Base-by-base conservation (phyloP, 2,113 vertebrate species). In the Strigops habroptila region DNA sequence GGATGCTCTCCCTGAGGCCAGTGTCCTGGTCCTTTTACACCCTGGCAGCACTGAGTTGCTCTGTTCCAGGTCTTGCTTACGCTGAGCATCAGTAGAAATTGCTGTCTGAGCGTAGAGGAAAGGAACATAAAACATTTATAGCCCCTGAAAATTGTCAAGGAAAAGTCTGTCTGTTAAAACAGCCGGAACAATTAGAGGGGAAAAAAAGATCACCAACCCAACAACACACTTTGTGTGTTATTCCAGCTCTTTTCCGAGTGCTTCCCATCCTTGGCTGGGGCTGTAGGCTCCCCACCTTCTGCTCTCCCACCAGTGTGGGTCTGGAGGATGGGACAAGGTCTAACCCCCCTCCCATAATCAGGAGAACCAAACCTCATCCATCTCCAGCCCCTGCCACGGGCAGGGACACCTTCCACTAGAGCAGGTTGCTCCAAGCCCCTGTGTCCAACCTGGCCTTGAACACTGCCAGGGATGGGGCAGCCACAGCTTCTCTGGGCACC, bases 91-190 rank as follows among this genome's bases (percentile, higher is more conserved):
- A 15, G 79, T 69, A 12, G 3, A 69, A 82, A 68, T 53, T 83
- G 63, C 30, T 43, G 82, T 30, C 63, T 49, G 90, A 94, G 88
- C 0, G 0, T 0, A 49, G 77, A 83, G 60, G 83, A 48, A 48
- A 75, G 55, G 82, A 82, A n/a, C 82, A 80, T 94, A 46, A 95
- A 96, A 92, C 75, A 93, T 96, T 95, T 82, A 96, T 77, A 74
- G 90, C 82, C 67, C 84, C 79, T 10, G 91, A 9, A 52, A 80
- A 82, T 63, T 18, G 3, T 35, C 91, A 74, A 63, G 88, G 90
- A 95, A 93, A 90, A 83, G 87, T 82, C 93, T 90, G 88, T 75
- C 30, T 0, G 85, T 74, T 86, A 64, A 95, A 96, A 94, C 31
- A 93, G 91, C 71, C 71, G 62, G 60, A 81, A 79, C 71, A 91